phyloP scores from a whole-genome alignment of 2,113 vertebrate genomes.

The Tursiops truncatus region DNA sequence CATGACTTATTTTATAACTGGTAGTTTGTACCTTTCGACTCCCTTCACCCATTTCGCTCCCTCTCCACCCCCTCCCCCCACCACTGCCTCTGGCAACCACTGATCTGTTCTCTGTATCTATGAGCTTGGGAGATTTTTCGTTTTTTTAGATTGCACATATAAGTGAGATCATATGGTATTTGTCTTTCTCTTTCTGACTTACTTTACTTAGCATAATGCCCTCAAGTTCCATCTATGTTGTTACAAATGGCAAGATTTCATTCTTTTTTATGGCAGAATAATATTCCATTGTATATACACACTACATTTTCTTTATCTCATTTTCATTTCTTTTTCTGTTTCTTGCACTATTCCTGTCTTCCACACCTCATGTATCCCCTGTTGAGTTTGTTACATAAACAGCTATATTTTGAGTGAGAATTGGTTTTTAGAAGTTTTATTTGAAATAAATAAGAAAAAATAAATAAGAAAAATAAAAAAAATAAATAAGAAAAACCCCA shows the following conservation, averaged over 20 bases:
- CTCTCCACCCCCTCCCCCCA: neutral
- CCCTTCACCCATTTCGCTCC: neutral
- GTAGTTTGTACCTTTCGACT: neutral
- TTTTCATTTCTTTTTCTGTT: constrained; percentile 28
- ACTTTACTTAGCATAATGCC: neutral
- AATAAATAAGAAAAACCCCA: neutral
- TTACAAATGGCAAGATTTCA: neutral
- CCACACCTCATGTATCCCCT: neutral
- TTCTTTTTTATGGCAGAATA: neutral
- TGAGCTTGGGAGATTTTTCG: no score
- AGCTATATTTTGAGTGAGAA: constrained; percentile 31
- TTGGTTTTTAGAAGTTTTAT: constrained; percentile 39
- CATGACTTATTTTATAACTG: neutral
- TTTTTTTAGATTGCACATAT: no score
- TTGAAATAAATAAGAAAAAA: neutral
- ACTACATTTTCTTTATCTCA: neutral
- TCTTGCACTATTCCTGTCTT: neutral
- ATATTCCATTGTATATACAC: neutral
- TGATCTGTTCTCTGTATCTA: neutral
- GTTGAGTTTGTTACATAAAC: neutral
- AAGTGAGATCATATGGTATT: neutral
- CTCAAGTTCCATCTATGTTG: neutral
- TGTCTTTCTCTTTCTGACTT: neutral
- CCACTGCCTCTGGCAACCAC: neutral
- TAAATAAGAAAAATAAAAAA: no score